phyloP scores from a whole-genome alignment of 2,797 vertebrate genomes.

The Anguilla megastoma region DNA sequence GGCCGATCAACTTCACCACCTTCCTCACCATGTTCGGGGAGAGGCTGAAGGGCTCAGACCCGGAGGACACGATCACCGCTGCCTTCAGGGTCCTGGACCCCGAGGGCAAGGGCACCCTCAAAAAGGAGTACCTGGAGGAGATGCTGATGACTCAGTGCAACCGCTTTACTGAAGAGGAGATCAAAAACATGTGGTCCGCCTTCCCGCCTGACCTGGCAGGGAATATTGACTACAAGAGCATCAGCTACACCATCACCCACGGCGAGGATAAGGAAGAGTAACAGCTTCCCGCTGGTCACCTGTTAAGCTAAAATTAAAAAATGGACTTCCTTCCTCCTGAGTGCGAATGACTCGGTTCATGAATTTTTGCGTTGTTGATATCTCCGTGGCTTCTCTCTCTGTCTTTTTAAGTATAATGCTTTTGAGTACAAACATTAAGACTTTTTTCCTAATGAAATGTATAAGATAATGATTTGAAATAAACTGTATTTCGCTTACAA shows the following conservation, averaged over 20 bases:
- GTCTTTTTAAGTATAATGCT: background rate
- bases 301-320: background rate
- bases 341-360: background rate
- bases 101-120: slow-evolving; percentile 68
- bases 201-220: slow-evolving; percentile 72
- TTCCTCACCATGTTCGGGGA: slow-evolving; percentile 76
- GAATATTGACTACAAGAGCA: slow-evolving; percentile 74
- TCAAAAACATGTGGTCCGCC: slow-evolving; percentile 75
- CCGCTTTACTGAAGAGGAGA: slow-evolving; percentile 69
- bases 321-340: background rate
- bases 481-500: background rate
- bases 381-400: background rate
- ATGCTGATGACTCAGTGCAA: slow-evolving; percentile 71
- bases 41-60: slow-evolving; percentile 72
- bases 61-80: slow-evolving; percentile 71
- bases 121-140: slow-evolving; percentile 70
- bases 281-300: background rate
- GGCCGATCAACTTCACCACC: slow-evolving; percentile 74
- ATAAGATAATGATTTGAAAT: background rate
- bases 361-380: background rate
- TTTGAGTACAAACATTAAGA: background rate
- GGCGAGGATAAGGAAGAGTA: slow-evolving; percentile 68
- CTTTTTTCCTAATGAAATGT: background rate
- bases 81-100: slow-evolving; percentile 73
- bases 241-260: slow-evolving; percentile 72